phyloP scores from a whole-genome alignment of 1,140 invertebrate species.

The Macrosteles quadrilineatus region DNA sequence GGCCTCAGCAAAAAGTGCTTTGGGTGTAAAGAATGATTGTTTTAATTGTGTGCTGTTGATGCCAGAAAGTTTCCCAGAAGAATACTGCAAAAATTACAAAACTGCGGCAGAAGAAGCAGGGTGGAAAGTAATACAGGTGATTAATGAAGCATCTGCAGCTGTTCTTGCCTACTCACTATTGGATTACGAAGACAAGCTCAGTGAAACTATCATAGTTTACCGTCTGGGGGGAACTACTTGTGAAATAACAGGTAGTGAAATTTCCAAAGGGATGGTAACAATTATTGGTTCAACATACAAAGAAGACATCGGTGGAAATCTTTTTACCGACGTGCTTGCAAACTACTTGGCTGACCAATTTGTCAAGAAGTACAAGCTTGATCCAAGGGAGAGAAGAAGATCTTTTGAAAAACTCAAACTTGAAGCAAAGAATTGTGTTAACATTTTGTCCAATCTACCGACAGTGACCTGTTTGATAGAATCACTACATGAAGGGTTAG shows the following conservation, averaged over 20 bases:
- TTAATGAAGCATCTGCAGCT: slow-evolving; percentile 12
- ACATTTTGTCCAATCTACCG: not conserved
- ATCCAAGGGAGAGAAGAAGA: not conserved
- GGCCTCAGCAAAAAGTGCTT: not conserved
- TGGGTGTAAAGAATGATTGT: not conserved
- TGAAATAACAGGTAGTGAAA: not conserved
- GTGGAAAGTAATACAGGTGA: not conserved
- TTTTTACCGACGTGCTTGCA: not conserved
- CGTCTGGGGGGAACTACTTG: slow-evolving; percentile 11
- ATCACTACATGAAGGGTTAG: slow-evolving; percentile 18
- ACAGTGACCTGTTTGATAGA: slow-evolving; percentile 1
- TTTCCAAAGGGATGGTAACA: not conserved
- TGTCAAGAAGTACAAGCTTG: slow-evolving; percentile 3
- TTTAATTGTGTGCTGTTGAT: not conserved
- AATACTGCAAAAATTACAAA: not conserved
- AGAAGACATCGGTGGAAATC: not conserved
- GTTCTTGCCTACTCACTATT: slow-evolving; percentile 4
- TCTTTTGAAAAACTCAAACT: not conserved
- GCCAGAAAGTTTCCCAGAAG: not conserved
- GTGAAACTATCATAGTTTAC: not conserved
- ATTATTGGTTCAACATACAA: not conserved
- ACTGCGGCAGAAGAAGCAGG: not conserved
- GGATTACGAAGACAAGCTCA: not conserved
- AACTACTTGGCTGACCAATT: slow-evolving; percentile 8
- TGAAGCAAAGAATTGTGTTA: not conserved